Conservation (phyloP, 2,113 vertebrate species). For the Chrysochloris asiatica region DNA sequence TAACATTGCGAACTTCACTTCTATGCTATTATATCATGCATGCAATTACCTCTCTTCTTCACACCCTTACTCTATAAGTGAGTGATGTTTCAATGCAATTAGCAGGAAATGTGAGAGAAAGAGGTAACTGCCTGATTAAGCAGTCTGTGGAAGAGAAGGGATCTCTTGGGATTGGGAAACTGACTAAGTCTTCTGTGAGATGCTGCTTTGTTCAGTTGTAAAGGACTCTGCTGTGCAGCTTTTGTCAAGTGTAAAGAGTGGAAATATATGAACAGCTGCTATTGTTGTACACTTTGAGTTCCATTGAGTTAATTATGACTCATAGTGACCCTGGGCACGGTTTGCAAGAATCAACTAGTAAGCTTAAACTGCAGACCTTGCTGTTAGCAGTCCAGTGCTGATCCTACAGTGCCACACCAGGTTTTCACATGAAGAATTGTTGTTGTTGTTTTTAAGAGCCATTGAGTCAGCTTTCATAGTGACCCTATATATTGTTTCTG, state of each 20-base stretch:
- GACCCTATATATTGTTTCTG: no score
- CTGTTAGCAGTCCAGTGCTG: no score
- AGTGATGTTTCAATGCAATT: constrained; percentile 39
- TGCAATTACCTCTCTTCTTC: constrained; percentile 29
- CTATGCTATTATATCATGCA: background rate
- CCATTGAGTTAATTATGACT: no score
- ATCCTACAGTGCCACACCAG: no score
- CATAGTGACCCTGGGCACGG: no score
- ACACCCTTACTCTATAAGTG: background rate
- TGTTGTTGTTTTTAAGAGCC: no score
- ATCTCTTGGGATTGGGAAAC: background rate
- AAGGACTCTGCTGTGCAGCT: background rate
- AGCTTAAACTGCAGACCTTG: no score
- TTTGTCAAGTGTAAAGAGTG: constrained; percentile 5
- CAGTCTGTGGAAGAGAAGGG: background rate
- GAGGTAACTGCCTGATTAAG: background rate
- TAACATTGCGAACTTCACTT: background rate
- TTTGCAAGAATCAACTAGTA: no score
- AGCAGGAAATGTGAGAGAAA: constrained; percentile 43
- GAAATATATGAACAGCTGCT: background rate
- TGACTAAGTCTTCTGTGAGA: background rate
- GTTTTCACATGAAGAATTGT: no score
- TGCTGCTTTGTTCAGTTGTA: background rate
- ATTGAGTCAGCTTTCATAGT: no score
- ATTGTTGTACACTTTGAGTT: no score